A percentile compares a stretch with the other conserved stretches of the same genome.
Evolutionary conservation across 2,113 vertebrate genomes (phyloP).

Genomic region (Uria lomvia): DNA sequence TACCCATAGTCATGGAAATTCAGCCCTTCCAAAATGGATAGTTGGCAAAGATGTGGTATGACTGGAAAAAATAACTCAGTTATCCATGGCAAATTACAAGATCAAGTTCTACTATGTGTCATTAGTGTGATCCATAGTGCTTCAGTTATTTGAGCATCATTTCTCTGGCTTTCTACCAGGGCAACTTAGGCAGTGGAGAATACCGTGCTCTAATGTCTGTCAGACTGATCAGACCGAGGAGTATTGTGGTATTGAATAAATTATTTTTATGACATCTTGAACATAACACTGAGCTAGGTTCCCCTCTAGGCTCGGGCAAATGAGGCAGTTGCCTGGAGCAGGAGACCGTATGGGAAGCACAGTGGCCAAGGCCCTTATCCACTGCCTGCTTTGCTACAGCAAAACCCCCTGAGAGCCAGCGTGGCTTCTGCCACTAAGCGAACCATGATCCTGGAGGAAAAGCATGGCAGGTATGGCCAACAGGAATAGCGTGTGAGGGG

Average conservation of each 20-base stretch:
- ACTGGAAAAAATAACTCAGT: not conserved
- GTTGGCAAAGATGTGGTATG: not conserved
- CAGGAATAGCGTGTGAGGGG: not conserved
- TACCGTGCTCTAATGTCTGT: not conserved
- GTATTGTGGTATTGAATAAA: not conserved
- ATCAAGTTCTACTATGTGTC: not conserved
- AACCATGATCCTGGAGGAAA: not conserved
- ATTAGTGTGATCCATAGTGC: not conserved
- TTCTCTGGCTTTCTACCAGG: not conserved
- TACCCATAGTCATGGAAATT: not conserved
- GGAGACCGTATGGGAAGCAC: not conserved
- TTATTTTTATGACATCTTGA: not conserved
- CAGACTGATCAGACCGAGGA: not conserved
- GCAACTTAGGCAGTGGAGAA: not conserved
- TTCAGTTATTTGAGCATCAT: not conserved
- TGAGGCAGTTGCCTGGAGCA: not conserved
- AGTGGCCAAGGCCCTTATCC: not conserved
- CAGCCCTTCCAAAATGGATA: not conserved
- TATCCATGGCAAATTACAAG: not conserved
- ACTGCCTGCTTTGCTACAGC: not conserved
- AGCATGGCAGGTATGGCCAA: fast-evolving
- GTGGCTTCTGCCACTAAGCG: not conserved
- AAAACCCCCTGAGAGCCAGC: not conserved
- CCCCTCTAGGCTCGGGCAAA: not conserved
- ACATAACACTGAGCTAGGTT: not conserved